Evolutionary conservation across 2,888 invertebrate species (phyloP).

Genomic region (Nemapogon koenigi): DNA sequence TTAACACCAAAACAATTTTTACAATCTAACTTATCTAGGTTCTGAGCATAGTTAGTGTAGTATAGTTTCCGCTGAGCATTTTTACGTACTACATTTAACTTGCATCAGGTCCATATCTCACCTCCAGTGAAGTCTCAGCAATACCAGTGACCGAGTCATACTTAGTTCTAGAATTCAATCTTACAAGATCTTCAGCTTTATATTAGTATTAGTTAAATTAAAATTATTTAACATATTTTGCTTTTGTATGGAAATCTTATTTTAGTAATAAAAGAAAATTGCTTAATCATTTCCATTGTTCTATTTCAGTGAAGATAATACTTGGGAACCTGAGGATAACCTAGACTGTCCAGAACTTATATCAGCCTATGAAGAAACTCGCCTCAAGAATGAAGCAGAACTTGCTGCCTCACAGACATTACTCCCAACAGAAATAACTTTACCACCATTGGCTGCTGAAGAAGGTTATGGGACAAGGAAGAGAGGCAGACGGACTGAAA

Average conservation of each 20-base stretch:
- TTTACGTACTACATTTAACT: no score
- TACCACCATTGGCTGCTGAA: constrained; percentile 19
- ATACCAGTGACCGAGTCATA: no score
- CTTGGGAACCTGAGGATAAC: constrained; percentile 86
- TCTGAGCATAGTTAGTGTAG: no score
- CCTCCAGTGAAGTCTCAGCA: no score
- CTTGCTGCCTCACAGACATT: constrained; percentile 18
- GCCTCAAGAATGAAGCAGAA: constrained; percentile 45
- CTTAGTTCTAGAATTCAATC: no score
- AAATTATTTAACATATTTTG: neutral
- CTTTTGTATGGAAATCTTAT: no score
- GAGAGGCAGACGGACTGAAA: constrained; percentile 33
- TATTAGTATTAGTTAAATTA: neutral
- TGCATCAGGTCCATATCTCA: no score
- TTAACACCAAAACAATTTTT: no score
- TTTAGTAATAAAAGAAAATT: neutral
- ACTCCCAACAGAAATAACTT: constrained; percentile 16
- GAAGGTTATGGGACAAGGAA: constrained; percentile 34
- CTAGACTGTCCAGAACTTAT: constrained; percentile 79
- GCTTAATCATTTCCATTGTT: neutral
- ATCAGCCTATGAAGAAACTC: constrained; percentile 73
- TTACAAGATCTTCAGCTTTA: neutral
- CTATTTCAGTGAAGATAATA: constrained; percentile 73
- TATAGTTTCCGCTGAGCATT: no score
- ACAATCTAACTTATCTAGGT: no score